phyloP scores from a whole-genome alignment of 2,797 vertebrate species.

The Hirundo rustica region DNA sequence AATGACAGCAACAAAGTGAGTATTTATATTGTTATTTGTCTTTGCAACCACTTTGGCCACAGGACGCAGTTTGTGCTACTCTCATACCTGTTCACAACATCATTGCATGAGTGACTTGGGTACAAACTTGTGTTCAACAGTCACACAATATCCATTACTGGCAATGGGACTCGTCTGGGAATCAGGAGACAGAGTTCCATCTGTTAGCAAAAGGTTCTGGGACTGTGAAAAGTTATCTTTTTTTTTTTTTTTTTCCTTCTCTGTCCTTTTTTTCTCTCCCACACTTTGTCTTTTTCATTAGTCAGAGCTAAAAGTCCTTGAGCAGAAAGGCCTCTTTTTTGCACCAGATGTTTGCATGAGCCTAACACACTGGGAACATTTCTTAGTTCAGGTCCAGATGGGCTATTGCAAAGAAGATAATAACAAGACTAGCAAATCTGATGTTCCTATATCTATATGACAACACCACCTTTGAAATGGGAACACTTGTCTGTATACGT shows the following conservation, averaged over 20 bases:
- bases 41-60: not conserved
- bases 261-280: not conserved
- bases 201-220: slow-evolving; percentile 15
- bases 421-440: slow-evolving; percentile 28
- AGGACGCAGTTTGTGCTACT: not conserved
- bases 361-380: slow-evolving; percentile 18
- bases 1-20: not conserved
- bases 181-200: not conserved
- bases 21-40: accelerated
- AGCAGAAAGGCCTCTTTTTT: slow-evolving; percentile 7
- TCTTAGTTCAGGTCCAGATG: slow-evolving; percentile 37
- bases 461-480: slow-evolving; percentile 32
- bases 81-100: not conserved
- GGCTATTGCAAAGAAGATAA: slow-evolving; percentile 52
- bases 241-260: accelerated
- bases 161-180: not conserved
- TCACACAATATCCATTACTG: not conserved
- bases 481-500: not conserved
- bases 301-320: slow-evolving; percentile 6
- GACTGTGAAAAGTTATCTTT: not conserved
- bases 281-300: slow-evolving; percentile 29
- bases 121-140: not conserved
- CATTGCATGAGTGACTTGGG: not conserved
- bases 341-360: slow-evolving; percentile 55
- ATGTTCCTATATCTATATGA: not conserved